These are phyloP conservation scores for Pipra filicauda DNA, from an alignment of 2,113 vertebrate genomes.

Conservation along the genomic window DNA sequence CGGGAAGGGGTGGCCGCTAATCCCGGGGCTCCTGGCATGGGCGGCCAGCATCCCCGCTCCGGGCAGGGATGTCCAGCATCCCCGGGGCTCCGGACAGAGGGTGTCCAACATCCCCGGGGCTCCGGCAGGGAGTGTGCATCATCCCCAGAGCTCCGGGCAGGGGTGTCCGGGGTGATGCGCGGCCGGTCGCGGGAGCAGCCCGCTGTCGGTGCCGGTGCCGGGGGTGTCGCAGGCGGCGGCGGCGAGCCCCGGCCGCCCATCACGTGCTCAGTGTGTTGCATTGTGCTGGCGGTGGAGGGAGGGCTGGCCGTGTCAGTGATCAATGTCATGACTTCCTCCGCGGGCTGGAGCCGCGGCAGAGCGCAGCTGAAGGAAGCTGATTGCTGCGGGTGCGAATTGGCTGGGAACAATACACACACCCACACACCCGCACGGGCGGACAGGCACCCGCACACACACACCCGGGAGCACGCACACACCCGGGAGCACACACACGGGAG, in stretches of 20 bases:
- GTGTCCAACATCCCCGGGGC: not conserved
- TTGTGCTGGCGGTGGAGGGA: constrained; percentile 55
- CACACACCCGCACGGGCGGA: not conserved
- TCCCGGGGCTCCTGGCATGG: not conserved
- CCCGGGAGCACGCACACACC: not conserved
- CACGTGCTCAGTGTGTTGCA: constrained; percentile 65
- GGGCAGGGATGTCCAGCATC: not conserved
- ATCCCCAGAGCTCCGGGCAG: not conserved
- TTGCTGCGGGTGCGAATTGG: constrained; percentile 65
- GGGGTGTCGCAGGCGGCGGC: not conserved
- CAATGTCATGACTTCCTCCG: constrained; percentile 89
- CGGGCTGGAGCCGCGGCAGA: constrained; percentile 70
- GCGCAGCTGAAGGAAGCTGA: constrained; percentile 76
- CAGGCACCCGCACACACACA: not conserved
- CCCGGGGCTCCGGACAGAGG: not conserved
- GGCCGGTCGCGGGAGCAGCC: not conserved
- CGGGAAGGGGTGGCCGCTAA: not conserved
- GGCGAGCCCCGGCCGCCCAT: constrained; percentile 28
- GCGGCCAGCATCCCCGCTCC: not conserved
- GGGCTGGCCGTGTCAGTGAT: constrained; percentile 72
- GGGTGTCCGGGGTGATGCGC: not conserved
- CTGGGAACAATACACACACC: constrained; percentile 18
- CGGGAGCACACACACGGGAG: not conserved
- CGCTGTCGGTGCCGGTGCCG: not conserved
- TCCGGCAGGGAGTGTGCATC: not conserved